Conservation (phyloP, 2,797 vertebrate genomes). For the Onychomys arenicola region DNA sequence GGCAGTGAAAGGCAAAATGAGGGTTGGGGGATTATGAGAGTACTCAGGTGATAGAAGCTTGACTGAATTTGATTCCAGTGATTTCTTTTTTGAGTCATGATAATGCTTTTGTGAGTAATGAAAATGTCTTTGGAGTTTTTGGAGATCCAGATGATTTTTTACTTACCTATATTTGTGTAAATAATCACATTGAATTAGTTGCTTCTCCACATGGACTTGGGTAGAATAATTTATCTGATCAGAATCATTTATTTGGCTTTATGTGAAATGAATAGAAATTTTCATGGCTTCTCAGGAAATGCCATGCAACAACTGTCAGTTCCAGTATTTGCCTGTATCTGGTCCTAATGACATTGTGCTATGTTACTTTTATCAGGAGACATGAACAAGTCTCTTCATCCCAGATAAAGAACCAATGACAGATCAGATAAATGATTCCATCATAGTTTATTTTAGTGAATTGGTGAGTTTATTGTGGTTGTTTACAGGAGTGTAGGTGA, state of each 20-base stretch:
- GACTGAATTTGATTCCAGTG: not conserved
- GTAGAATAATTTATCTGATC: not conserved
- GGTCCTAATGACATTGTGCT: not conserved
- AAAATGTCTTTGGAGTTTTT: not conserved
- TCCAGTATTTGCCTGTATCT: not conserved
- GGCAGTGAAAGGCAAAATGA: not conserved
- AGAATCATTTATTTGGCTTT: not conserved
- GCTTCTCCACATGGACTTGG: not conserved
- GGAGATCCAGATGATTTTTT: not conserved
- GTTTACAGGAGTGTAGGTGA: not conserved
- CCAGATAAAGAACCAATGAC: not conserved
- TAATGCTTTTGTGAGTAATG: not conserved
- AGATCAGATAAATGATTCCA: not conserved
- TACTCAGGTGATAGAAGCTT: not conserved
- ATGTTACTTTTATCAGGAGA: not conserved
- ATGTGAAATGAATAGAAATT: not conserved
- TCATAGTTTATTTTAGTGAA: not conserved
- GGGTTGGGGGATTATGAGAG: not conserved
- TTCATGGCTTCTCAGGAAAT: not conserved
- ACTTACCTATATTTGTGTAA: not conserved
- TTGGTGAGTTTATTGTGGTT: not conserved
- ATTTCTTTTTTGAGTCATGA: not conserved
- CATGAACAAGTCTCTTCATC: not conserved
- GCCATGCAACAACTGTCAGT: not conserved
- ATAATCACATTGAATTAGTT: not conserved